These are phyloP conservation scores for Mesitornis unicolor DNA, from an alignment of 2,113 vertebrate genomes.

Conservation along the genomic window DNA sequence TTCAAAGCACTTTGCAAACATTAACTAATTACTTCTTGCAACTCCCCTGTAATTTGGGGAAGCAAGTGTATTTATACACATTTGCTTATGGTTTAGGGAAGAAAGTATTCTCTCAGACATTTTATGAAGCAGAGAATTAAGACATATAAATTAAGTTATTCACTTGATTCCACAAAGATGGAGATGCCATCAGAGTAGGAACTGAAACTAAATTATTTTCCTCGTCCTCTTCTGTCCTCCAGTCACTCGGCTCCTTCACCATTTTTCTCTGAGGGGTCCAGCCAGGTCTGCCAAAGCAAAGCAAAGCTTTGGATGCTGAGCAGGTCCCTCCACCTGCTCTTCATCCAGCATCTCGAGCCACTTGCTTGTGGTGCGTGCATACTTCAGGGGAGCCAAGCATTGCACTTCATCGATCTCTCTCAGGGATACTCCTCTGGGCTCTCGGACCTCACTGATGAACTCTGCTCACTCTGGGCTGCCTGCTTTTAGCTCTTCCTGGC, in stretches of 20 bases:
- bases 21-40: slow-evolving; percentile 64
- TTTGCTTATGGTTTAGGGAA: not conserved
- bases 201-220: not conserved
- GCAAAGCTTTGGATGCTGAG: not conserved
- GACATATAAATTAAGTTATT: not conserved
- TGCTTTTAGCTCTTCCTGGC: not conserved
- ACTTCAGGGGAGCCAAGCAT: not conserved
- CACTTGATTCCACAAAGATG: not conserved
- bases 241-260: not conserved
- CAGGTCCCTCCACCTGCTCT: not conserved
- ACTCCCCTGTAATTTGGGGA: slow-evolving; percentile 46
- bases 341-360: not conserved
- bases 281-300: not conserved
- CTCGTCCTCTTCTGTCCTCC: not conserved
- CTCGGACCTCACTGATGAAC: not conserved
- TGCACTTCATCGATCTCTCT: not conserved
- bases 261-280: not conserved
- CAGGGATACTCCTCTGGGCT: not conserved
- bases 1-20: slow-evolving; percentile 57
- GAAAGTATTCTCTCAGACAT: not conserved
- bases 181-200: not conserved
- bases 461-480: not conserved
- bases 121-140: slow-evolving; percentile 18
- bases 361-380: fast-evolving
- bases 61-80: not conserved